Evolutionary conservation across 2,888 invertebrate genomes (phyloP).

Genomic region (Proisotoma minuta): DNA sequence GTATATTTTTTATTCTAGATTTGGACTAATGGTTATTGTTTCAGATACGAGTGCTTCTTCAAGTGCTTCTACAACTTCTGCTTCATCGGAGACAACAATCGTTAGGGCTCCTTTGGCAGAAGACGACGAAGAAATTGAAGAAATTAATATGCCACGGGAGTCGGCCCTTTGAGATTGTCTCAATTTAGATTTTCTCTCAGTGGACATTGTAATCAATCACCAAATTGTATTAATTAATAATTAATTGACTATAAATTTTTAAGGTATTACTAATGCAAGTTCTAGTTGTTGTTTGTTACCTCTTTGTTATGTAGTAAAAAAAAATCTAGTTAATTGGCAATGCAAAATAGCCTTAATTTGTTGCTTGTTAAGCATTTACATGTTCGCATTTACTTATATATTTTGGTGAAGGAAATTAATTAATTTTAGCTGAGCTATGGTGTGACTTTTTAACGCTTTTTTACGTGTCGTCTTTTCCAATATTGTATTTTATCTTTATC

Average conservation of each 20-base stretch:
- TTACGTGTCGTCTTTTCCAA: no score
- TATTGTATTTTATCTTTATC: no score
- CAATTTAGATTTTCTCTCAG: conserved; percentile 7
- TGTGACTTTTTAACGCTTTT: no score
- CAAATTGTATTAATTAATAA: no score
- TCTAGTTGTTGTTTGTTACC: background rate
- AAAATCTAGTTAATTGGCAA: background rate
- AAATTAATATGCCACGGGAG: conserved; percentile 6
- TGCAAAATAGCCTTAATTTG: background rate
- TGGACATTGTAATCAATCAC: conserved; percentile 11
- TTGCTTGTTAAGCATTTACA: background rate
- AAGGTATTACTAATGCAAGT: background rate
- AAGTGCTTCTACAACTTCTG: conserved; percentile 19
- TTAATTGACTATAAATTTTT: no score
- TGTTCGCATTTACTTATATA: background rate
- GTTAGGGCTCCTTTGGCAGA: conserved; percentile 30
- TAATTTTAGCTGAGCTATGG: no score
- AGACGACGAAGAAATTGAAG: conserved; percentile 19
- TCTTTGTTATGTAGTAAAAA: background rate
- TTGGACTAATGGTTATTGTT: conserved; percentile 21
- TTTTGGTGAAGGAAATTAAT: no score
- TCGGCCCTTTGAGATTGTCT: conserved; percentile 12
- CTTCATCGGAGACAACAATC: conserved; percentile 30
- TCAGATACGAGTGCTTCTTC: conserved; percentile 24
- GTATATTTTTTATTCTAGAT: conserved; percentile 5